Conservation (phyloP, 2,113 vertebrate genomes). For the Spea multiplicata region DNA sequence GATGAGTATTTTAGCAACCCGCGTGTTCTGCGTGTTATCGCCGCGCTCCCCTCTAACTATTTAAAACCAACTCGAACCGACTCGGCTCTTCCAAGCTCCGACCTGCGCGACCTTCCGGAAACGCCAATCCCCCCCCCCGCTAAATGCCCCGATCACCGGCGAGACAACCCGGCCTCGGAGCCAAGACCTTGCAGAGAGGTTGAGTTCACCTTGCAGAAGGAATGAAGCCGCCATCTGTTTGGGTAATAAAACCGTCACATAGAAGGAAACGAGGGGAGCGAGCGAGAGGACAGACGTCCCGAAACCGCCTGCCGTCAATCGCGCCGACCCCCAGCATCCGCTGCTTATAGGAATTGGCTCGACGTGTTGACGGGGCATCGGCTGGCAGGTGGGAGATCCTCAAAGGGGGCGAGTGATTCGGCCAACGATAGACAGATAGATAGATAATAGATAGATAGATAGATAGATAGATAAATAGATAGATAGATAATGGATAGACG, state of each 20-base stretch:
- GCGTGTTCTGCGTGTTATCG: too few relatives aligned
- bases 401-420: too few relatives aligned
- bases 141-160: not conserved
- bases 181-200: constrained; percentile 4
- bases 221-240: constrained; percentile 41
- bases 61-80: not conserved
- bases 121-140: too few relatives aligned
- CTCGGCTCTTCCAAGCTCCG: not conserved
- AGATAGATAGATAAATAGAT: too few relatives aligned
- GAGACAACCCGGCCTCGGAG: not conserved
- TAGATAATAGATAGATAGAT: too few relatives aligned
- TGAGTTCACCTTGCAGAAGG: constrained; percentile 39
- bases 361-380: not conserved
- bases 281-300: not conserved
- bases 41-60: not conserved
- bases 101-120: not conserved
- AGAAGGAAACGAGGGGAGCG: constrained; percentile 13
- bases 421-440: too few relatives aligned
- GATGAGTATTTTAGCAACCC: too few relatives aligned
- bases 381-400: not conserved
- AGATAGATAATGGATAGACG: too few relatives aligned
- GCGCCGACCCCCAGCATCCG: constrained; percentile 2
- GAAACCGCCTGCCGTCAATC: constrained; percentile 10
- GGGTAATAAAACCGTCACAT: constrained; percentile 18
- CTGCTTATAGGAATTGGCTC: not conserved